Conservation (phyloP, 2,113 vertebrate species). For the Dicrurus megarhynchus region DNA sequence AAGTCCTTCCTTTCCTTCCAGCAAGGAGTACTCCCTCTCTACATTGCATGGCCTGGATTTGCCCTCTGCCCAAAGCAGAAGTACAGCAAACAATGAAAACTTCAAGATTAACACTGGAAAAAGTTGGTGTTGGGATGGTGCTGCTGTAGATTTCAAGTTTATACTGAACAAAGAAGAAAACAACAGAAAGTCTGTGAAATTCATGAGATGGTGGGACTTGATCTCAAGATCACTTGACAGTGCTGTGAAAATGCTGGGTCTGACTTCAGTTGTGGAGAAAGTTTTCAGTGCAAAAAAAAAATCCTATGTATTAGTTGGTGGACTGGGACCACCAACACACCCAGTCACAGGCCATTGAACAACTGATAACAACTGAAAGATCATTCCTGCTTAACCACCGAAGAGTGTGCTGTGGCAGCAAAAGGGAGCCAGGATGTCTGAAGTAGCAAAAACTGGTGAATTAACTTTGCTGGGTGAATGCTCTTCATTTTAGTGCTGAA, state of each 20-base stretch:
- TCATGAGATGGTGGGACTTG: background rate
- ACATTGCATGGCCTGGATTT: background rate
- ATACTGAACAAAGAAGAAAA: background rate
- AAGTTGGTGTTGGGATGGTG: background rate
- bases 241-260: background rate
- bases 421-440: background rate
- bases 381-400: background rate
- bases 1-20: background rate
- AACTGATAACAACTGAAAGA: background rate
- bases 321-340: background rate
- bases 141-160: background rate
- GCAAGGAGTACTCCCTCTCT: background rate
- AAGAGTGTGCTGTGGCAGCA: background rate
- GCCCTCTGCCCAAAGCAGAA: background rate
- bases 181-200: background rate
- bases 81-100: background rate
- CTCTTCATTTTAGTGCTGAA: background rate
- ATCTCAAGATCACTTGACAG: background rate
- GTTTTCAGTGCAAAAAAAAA: too few relatives aligned
- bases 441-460: slow-evolving; percentile 13
- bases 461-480: slow-evolving; percentile 38
- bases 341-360: background rate
- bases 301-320: background rate
- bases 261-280: background rate
- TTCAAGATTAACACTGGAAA: background rate